Percentiles rank a stretch among this genome's conserved stretches.
phyloP scores from a whole-genome alignment of 2,113 vertebrate genomes.

The Pterophyllum scalare region DNA sequence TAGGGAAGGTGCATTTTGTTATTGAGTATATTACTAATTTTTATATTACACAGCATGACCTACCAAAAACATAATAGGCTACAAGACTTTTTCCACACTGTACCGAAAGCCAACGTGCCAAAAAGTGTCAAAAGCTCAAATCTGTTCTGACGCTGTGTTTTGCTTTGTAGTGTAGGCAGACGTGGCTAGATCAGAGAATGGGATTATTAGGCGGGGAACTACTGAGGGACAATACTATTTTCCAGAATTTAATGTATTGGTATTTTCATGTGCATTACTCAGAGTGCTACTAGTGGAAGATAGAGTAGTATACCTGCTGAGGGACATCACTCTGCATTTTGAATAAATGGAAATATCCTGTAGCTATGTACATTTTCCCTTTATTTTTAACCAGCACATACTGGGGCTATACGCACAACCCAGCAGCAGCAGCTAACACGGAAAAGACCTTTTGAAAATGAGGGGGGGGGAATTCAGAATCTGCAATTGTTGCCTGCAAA shows the following conservation, averaged over 20 bases:
- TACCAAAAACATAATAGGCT: slow-evolving; percentile 58
- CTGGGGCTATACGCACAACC: slow-evolving; percentile 31
- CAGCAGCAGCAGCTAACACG: background rate
- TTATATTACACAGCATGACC: slow-evolving; percentile 66
- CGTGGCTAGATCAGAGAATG: slow-evolving; percentile 33
- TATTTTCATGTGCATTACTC: slow-evolving; percentile 60
- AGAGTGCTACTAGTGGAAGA: slow-evolving; percentile 33
- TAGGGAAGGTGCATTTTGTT: slow-evolving; percentile 67
- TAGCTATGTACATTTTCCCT: slow-evolving; percentile 50
- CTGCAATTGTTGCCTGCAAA: background rate
- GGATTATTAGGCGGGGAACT: slow-evolving; percentile 33
- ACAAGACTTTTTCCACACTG: slow-evolving; percentile 40
- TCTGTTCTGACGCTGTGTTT: slow-evolving; percentile 2
- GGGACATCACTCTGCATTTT: slow-evolving; percentile 27
- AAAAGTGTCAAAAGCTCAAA: slow-evolving; percentile 44
- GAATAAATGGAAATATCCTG: slow-evolving; percentile 44
- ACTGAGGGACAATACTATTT: slow-evolving; percentile 37
- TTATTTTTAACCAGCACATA: slow-evolving; percentile 40
- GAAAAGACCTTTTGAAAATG: slow-evolving; percentile 3
- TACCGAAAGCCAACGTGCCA: slow-evolving; percentile 50
- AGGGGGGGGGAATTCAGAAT: background rate
- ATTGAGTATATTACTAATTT: slow-evolving; percentile 73
- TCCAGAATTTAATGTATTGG: slow-evolving; percentile 42
- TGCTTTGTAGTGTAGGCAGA: slow-evolving; percentile 10
- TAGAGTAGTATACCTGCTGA: slow-evolving; percentile 13